These are phyloP conservation scores for Lasiurus borealis DNA, from an alignment of 2,113 vertebrate genomes.

Conservation along the genomic window DNA sequence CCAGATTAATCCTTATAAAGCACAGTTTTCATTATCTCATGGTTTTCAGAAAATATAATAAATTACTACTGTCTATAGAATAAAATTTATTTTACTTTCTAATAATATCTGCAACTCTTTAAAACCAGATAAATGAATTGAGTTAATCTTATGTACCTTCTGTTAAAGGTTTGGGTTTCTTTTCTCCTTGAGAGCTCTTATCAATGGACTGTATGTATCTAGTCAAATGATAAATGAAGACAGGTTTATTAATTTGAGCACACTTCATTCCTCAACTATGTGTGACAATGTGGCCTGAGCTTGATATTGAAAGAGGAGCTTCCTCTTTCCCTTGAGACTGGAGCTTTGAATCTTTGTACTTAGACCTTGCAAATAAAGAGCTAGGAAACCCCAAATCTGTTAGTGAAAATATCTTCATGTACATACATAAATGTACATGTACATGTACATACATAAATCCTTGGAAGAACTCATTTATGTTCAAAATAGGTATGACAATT, in stretches of 20 bases:
- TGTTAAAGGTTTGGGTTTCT: neutral
- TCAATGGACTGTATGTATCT: neutral
- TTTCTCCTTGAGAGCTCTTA: neutral
- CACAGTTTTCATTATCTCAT: neutral
- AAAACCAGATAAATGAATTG: neutral
- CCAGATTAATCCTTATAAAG: neutral
- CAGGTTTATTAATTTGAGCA: neutral
- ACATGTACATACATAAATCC: neutral
- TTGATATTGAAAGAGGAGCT: neutral
- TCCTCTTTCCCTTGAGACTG: neutral
- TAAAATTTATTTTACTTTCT: constrained; percentile 36
- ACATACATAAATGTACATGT: neutral
- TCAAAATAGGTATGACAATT: neutral
- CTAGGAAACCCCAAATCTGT: neutral
- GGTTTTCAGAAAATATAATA: neutral
- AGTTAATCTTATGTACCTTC: neutral
- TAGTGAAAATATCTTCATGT: neutral
- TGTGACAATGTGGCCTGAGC: neutral
- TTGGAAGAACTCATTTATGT: neutral
- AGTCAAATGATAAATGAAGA: neutral
- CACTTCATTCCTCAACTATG: neutral
- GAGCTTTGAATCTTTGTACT: neutral
- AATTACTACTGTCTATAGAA: neutral
- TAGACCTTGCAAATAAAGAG: neutral
- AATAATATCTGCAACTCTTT: neutral